Percentiles rank a stretch among this genome's conserved stretches.
These are phyloP conservation scores for Calameuta idolon DNA, from an alignment of 2,888 invertebrate genomes.

Conservation along the genomic window DNA sequence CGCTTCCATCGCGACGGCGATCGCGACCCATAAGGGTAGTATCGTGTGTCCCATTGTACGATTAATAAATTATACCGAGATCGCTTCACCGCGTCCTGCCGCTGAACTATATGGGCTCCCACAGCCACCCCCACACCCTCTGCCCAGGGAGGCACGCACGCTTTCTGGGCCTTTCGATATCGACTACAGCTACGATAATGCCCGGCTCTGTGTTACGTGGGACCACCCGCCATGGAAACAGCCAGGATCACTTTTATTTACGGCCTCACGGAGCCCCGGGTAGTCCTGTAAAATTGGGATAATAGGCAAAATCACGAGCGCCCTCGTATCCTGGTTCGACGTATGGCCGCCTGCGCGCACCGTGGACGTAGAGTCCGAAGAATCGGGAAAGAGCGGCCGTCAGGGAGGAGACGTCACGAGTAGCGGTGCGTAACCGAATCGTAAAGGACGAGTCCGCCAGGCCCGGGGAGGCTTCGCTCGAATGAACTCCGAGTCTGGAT, in stretches of 20 bases:
- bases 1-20: slow-evolving; percentile 20
- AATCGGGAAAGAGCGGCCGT: background rate
- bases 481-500: slow-evolving; percentile 47
- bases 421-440: slow-evolving; percentile 21
- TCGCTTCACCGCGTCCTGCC: slow-evolving; percentile 6
- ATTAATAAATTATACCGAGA: slow-evolving; percentile 43
- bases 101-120: slow-evolving; percentile 13
- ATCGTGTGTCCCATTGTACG: slow-evolving; percentile 53
- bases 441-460: slow-evolving; percentile 10
- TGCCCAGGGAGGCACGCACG: background rate
- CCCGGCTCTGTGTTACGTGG: background rate
- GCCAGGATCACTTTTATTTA: background rate
- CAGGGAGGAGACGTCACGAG: background rate
- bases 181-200: background rate
- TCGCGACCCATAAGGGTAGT: slow-evolving; percentile 52
- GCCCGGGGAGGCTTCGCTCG: slow-evolving; percentile 27
- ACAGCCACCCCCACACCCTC: background rate
- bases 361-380: background rate
- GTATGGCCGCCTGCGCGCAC: background rate
- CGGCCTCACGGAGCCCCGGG: background rate
- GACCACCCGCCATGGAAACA: background rate
- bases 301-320: background rate
- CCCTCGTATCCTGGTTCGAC: background rate
- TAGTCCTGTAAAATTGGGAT: background rate
- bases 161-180: background rate